These are phyloP conservation scores for Peromyscus aztecus DNA, from an alignment of 2,797 vertebrate genomes.

Conservation along the genomic window DNA sequence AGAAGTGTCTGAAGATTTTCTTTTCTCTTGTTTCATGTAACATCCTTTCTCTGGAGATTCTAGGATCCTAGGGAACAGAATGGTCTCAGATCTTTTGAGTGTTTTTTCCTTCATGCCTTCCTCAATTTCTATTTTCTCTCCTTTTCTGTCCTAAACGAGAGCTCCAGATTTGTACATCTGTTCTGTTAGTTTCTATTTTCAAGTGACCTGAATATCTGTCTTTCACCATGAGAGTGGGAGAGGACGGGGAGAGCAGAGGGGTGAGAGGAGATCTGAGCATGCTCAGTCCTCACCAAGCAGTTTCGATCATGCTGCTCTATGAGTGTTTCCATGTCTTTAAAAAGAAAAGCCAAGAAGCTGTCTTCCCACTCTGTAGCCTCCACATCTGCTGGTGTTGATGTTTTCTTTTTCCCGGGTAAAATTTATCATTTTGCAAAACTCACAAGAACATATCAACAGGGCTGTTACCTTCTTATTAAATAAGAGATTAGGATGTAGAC, in stretches of 20 bases:
- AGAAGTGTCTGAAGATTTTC: conserved; percentile 10
- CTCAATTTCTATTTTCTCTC: conserved; percentile 5
- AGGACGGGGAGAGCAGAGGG: not conserved
- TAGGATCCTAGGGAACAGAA: not conserved
- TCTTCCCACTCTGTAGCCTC: not conserved
- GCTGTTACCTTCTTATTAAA: not conserved
- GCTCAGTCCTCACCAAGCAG: not conserved
- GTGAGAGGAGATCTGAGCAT: not conserved
- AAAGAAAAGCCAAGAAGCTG: not conserved
- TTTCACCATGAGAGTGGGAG: not conserved
- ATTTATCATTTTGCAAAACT: not conserved
- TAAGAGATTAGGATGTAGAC: not conserved
- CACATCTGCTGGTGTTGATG: not conserved
- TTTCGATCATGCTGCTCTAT: not conserved
- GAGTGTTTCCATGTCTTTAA: not conserved
- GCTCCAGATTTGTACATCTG: not conserved
- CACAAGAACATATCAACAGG: not conserved
- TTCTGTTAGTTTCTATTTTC: conserved; percentile 31
- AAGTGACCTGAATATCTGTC: not conserved
- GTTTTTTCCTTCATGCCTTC: not conserved
- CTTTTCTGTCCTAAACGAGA: not conserved
- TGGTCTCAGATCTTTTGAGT: not conserved
- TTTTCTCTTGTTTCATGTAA: not conserved
- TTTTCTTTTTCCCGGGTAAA: not conserved
- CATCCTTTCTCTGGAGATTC: not conserved